A percentile compares a stretch with the other conserved stretches of the same genome.
These are phyloP conservation scores for Rhincodon typus DNA, from an alignment of 2,797 vertebrate genomes.

Conservation along the genomic window DNA sequence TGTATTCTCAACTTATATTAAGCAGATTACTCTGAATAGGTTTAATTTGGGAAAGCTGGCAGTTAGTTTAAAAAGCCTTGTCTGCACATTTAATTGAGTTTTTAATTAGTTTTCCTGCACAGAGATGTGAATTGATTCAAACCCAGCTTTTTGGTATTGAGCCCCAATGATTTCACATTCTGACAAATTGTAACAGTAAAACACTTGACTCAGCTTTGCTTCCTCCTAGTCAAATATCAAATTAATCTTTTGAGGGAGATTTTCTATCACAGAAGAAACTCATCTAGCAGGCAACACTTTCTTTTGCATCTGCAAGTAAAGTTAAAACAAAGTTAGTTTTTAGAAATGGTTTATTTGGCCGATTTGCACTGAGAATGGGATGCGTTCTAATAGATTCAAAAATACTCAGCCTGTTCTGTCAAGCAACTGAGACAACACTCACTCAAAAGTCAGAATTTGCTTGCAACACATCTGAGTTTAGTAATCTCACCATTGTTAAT, in stretches of 20 bases:
- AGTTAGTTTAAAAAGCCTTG: neutral
- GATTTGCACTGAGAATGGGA: neutral
- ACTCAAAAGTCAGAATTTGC: neutral
- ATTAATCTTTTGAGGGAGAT: neutral
- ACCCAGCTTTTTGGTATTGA: neutral
- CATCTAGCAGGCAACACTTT: neutral
- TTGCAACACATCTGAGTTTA: neutral
- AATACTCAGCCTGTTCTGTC: neutral
- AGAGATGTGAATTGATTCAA: neutral
- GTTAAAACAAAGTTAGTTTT: neutral
- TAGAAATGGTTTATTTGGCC: neutral
- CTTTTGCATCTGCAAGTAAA: neutral
- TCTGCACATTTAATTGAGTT: constrained; percentile 24
- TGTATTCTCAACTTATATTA: constrained; percentile 19
- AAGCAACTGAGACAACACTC: neutral
- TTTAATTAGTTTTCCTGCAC: constrained; percentile 15
- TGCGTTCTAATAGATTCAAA: neutral
- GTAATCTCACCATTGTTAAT: neutral
- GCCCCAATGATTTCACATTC: constrained; percentile 6
- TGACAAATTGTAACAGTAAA: no score
- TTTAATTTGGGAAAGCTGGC: neutral
- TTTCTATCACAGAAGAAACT: neutral
- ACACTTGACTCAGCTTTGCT: neutral
- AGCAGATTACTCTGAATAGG: constrained; percentile 6
- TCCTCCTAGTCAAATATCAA: neutral